Conservation (phyloP, 2,797 vertebrate species). For the Crocidura indochinensis region DNA sequence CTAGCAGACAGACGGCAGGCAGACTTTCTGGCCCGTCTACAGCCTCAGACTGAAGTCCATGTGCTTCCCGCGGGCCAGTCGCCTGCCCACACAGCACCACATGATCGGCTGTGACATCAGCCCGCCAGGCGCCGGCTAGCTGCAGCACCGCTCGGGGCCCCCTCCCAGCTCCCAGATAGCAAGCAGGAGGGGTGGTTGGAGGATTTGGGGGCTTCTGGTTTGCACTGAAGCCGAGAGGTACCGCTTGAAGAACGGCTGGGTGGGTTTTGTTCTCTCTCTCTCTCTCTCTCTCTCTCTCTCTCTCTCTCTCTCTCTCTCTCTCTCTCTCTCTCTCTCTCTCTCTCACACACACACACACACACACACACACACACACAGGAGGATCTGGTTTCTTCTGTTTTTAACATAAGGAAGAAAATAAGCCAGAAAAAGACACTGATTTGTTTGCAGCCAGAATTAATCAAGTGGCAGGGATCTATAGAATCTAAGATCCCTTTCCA, state of each 20-base stretch:
- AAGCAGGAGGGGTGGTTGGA: too few relatives aligned
- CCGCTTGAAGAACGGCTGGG: background rate
- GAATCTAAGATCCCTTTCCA: too few relatives aligned
- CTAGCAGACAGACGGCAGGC: conserved; percentile 34
- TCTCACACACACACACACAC: too few relatives aligned
- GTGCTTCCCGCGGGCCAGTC: background rate
- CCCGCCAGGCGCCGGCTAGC: too few relatives aligned
- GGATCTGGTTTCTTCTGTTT: conserved; percentile 25
- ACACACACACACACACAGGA: too few relatives aligned
- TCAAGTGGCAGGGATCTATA: background rate
- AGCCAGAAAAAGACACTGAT: conserved; percentile 20
- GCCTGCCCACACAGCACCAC: background rate
- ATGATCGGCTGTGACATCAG: background rate
- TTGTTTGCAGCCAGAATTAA: conserved; percentile 6
- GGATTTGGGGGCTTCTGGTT: conserved; percentile 37
- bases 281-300: background rate
- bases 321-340: background rate
- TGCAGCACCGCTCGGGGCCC: background rate
- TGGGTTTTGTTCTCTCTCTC: too few relatives aligned
- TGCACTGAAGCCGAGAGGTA: conserved; percentile 72
- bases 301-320: background rate
- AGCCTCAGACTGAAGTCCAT: conserved; percentile 83
- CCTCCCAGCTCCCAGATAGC: too few relatives aligned
- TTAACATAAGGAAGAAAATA: conserved; percentile 21
- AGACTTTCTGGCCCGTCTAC: conserved; percentile 76